These are phyloP conservation scores for Catocala sponsa DNA, from an alignment of 2,888 invertebrate species.

Conservation along the genomic window DNA sequence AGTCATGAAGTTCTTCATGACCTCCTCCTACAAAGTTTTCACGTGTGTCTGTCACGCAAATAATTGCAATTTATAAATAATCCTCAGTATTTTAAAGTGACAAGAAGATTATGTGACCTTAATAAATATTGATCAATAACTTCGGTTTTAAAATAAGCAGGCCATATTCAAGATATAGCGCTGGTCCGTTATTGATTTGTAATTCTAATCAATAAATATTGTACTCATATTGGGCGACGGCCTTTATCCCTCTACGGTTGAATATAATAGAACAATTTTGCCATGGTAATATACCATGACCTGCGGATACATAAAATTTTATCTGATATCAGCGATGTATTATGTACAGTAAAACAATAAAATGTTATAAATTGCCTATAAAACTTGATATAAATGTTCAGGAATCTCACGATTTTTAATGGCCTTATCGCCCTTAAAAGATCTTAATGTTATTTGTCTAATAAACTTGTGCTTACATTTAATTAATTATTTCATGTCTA, in stretches of 20 bases:
- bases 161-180: no score
- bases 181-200: no score
- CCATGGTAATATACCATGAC: constrained; percentile 1
- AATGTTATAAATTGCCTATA: neutral
- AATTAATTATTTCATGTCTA: no score
- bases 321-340: constrained; percentile 8
- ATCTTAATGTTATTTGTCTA: neutral
- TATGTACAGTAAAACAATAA: constrained; percentile 1
- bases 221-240: neutral
- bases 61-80: no score
- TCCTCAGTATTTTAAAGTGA: no score
- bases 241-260: neutral
- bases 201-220: neutral
- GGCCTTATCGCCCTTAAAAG: neutral
- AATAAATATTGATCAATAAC: no score
- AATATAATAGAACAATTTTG: neutral
- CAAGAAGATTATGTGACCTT: no score
- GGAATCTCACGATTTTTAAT: constrained; percentile 6
- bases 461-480: no score
- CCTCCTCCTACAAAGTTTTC: no score
- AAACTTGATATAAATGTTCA: neutral
- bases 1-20: no score
- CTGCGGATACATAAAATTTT: constrained; percentile 19
- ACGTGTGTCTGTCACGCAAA: no score
- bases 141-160: no score